Evolutionary conservation across 2,113 vertebrate genomes (phyloP).

Genomic region (Typhlomys cinereus): DNA sequence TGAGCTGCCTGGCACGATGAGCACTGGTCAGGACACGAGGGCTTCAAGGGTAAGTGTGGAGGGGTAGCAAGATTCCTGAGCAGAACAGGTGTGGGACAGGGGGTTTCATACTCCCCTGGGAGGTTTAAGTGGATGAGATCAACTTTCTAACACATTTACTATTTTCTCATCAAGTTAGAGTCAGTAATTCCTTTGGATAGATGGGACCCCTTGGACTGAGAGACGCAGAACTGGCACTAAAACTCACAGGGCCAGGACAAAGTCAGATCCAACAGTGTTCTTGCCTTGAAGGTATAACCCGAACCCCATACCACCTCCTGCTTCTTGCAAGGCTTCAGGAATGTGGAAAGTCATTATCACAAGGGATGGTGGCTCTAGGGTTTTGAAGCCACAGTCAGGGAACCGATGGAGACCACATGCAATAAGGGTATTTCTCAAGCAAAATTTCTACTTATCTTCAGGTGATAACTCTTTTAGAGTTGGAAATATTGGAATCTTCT

Average conservation of each 20-base stretch:
- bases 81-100: neutral
- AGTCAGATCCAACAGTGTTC: neutral
- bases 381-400: neutral
- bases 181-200: neutral
- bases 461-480: neutral
- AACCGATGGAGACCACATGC: neutral
- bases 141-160: neutral
- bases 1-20: neutral
- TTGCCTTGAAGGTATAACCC: neutral
- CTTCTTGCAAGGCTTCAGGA: neutral
- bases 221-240: neutral
- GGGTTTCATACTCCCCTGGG: neutral
- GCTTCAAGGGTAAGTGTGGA: neutral
- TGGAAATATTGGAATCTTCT: conserved; percentile 44
- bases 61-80: neutral
- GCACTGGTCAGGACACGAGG: neutral
- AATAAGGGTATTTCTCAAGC: neutral
- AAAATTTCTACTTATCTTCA: neutral
- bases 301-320: neutral
- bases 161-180: neutral
- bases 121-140: neutral
- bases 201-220: neutral
- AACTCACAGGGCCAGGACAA: neutral
- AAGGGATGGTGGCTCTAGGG: neutral
- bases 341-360: neutral